Base-by-base conservation (phyloP, 1,140 invertebrate genomes). In the Oedothorax gibbosus region DNA sequence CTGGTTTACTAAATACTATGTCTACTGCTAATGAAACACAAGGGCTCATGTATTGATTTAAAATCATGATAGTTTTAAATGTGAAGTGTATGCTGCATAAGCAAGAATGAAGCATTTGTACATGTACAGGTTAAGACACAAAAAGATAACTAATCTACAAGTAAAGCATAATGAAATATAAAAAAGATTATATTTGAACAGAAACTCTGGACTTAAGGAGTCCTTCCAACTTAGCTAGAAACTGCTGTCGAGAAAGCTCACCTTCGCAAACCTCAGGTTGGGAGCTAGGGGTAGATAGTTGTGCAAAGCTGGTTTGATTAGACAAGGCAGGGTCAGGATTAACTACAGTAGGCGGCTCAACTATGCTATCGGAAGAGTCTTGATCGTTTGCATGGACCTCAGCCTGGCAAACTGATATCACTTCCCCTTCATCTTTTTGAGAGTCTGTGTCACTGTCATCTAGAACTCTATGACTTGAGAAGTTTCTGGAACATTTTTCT, bases 401-500 rank as follows among this genome's bases (percentile, higher is more conserved):
- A 35, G 81, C 81, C 51, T 76, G 81, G 15, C 71, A 84, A 11
- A 84, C 72, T 10, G 81, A 84, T 65, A 84, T 84, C 81, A 84
- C 72, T 68, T 84, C 81, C 12, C 69, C 60, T 51, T 84, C 81
- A 51, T 84, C 81, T 76, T 53, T 84, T n/a, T 54, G 60, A 65
- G 81, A 84, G 62, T 84, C 81, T 15, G 81, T 84, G 60, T 84
- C 81, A 57, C 81, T 84, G 18, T 84, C 81, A 21, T 84, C 81
- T 21, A 84, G 18, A 9, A 65, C 56, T 35, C 65, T 81, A 8
- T 75, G 81, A 11, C n/a, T 18, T 3, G 57, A 56, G 21, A 73
- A 82, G 69, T 51, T 73, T 35, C 56, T 72, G 20, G 18, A 14
- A 57, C 50, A 35, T 8, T 66, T 83, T 50, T 83, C 81, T 1